These are phyloP conservation scores for Aphelocoma californica DNA, from an alignment of 2,797 vertebrate species.

Conservation along the genomic window DNA sequence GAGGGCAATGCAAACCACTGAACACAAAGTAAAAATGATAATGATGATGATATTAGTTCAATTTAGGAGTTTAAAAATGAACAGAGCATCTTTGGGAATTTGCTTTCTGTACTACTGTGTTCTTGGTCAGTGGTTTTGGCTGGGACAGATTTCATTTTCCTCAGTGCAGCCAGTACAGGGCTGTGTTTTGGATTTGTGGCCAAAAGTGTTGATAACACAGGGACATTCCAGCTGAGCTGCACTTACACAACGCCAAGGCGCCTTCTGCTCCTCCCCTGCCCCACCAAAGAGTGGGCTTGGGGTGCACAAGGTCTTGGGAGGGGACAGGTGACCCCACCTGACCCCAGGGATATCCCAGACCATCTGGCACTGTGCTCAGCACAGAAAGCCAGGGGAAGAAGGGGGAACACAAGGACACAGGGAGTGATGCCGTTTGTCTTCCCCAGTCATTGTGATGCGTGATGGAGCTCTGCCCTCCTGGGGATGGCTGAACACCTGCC, in stretches of 20 bases:
- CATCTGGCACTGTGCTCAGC: background rate
- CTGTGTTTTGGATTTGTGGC: background rate
- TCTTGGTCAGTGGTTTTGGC: background rate
- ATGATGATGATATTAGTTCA: background rate
- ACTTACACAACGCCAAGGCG: fast-evolving
- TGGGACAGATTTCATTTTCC: background rate
- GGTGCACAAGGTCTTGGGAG: background rate
- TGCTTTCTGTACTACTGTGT: background rate
- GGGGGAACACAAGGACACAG: fast-evolving
- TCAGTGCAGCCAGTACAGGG: fast-evolving
- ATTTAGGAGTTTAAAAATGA: background rate
- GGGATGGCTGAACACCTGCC: background rate
- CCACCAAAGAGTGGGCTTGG: fast-evolving
- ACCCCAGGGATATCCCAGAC: background rate
- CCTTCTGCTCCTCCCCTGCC: background rate
- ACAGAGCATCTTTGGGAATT: background rate
- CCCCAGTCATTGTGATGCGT: fast-evolving
- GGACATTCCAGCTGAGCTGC: background rate
- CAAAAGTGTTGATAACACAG: fast-evolving
- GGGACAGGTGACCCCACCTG: background rate
- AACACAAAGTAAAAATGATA: background rate
- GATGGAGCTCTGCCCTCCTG: background rate
- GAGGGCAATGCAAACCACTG: background rate
- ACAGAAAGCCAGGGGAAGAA: background rate
- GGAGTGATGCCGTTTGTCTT: fast-evolving